Base-by-base conservation (phyloP, 92 coral and sea anemone species). In the Hydrozoanthus gracilis region DNA sequence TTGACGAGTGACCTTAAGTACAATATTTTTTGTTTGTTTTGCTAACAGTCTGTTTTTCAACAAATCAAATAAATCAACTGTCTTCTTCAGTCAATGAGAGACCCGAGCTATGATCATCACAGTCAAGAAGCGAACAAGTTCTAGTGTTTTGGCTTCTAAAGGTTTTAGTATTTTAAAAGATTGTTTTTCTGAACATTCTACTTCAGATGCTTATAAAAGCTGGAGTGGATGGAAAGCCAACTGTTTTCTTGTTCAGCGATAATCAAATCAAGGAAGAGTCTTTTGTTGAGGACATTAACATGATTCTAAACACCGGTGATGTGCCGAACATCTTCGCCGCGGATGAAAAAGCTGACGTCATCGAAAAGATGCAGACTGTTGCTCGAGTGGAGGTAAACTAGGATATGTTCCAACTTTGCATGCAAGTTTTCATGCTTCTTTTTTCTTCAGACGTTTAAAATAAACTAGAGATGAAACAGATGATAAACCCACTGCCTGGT, bases 291-390 rank as follows among this genome's bases (percentile, higher is more conserved):
- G 98, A 96, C 56, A 96, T 96, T 69, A 96, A 96, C 84, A 96
- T 96, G 98, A 96, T 96, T 49, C 92, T 96, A 1, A 96, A 96
- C 90, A 96, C 98, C 15, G 98, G 98, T 47, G 98, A 96, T 73
- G 98, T 96, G 48, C 98, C 98, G 3, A 96, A 96, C 88, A 96
- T 96, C 85, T 96, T 96, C 45, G 93, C 99, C 14, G 98, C 99
- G 17, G 99, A 96, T 58, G 99, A 96, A 92, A 96, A 96, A 85
- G 99, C 99, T 3, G 99, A 96, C 49, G 95, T 96, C 48, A 96
- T 96, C n/a, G 99, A 96, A 56, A 96, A 96, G 77, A 96, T 96
- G 99, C 99, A 96, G 83, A 96, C 95, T 14, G 99, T 96, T 1
- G 99, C 99, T 56, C 87, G 99, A 76, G 94, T 95, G 1, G 99